Evolutionary conservation across 1,140 invertebrate genomes (phyloP), one percentile per base, ranked within the genome.

Genomic region (Hermetia illucens): DNA sequence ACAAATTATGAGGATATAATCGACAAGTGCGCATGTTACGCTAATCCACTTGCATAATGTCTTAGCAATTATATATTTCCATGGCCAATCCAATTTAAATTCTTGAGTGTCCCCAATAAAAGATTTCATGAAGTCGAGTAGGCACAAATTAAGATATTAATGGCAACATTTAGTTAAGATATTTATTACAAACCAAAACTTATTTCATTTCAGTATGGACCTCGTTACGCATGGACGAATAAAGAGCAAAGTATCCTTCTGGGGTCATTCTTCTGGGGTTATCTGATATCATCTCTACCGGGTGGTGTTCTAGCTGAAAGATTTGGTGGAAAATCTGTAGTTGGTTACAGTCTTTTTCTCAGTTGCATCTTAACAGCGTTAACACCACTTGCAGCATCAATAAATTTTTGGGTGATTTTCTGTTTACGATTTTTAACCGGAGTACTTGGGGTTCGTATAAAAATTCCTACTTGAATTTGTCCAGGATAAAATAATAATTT

Each of bases 281-380:
- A 56, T 42, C 51, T 62, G 4, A 46, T 64, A 47, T 68, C 46
- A 3, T 69, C 42, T 46, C 58, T 74, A 36, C 67, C 74, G 5
- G 74, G 74, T 8, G 79, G 77, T 3, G 61, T 70, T 12, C 57
- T 81, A 18, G 77, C 80, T 3, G 77, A 82, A 43, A 62, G 66
- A 42, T 80, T 73, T 51, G 76, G 76, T 2, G 76, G 77, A 1
- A 68, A 77, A 25, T 63, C 66, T 46, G 71, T 83, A 17, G 73
- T 90, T 5, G 75, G 76, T 38, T 59, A 70, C 20, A 75, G 78
- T 2, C 72, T 74, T 46, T 44, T 79, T 10, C 50, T 75, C 27
- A 70, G 73, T 9, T 73, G 75, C 1, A 31, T 84, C 13, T 60
- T 84, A 49, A 79, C 77, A 41, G 62, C 76, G 36, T 47, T 75